Base-by-base conservation (phyloP, 2,113 vertebrate genomes). In the Microtus oregoni region DNA sequence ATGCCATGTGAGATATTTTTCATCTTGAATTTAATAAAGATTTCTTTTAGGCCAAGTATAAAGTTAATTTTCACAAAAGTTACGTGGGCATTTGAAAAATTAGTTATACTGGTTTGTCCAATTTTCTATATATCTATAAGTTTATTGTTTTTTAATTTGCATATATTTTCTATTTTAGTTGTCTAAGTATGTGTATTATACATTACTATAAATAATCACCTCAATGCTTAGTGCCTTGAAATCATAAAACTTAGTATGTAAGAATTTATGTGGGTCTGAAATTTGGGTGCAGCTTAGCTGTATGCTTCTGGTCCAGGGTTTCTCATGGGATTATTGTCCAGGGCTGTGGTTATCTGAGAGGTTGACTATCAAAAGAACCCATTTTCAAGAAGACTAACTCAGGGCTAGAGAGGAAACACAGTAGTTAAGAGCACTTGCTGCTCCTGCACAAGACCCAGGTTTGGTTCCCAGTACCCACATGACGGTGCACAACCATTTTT, bases 111-210 rank as follows among this genome's bases (percentile, higher is more conserved):
- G 22, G 12, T 95, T 86, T 92, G 22, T 94, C 75, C 90, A 90
- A 28, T 85, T 92, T 81, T 94, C 77, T 5, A 24, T 90, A 9
- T 87, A 55, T 35, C 17, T 81, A 6, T 89, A 89, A 92, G 41
- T 87, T 35, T 73, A 90, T 97, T 52, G 32, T 58, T 89, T 91
- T 89, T 88, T 93, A 91, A 24, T 94, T 94, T 91, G 12, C 52
- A 6, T 77, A 73, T 81, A 28, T 82, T 96, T 82, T 82, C 50
- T 91, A 58, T 41, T 96, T 22, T 86, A 72, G 70, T 22, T 91
- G 17, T 67, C 77, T 86, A 95, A 92, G 61, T 94, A 65, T 89
- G 4, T 61, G 2, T 89, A n/a, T 91, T 93, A 81, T 82, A 91
- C 77, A 85, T 94, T 91, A 50, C 70, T 95, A 35, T 81, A 55